phyloP scores from a whole-genome alignment of 2,888 invertebrate genomes.

The Pandemis corylana region DNA sequence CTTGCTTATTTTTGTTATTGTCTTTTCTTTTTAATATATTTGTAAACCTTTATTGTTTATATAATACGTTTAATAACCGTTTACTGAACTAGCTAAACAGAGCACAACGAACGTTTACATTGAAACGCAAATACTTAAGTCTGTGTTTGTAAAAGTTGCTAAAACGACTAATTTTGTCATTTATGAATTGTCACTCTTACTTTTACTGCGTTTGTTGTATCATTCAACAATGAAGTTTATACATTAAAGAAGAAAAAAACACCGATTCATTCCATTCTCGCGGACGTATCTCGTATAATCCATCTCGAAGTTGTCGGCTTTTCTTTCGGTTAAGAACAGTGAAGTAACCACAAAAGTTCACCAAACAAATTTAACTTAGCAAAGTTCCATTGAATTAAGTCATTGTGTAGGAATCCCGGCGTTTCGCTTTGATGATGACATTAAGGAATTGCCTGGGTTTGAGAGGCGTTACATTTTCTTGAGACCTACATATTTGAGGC shows the following conservation, averaged over 20 bases:
- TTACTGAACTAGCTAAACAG: not conserved
- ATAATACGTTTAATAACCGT: too few species aligned
- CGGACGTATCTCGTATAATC: constrained; percentile 21
- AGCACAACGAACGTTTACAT: not conserved
- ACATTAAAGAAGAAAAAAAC: constrained; percentile 1
- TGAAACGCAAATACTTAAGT: not conserved
- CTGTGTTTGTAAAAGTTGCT: not conserved
- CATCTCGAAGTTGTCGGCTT: constrained; percentile 28
- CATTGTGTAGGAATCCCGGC: constrained; percentile 55
- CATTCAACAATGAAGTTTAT: not conserved
- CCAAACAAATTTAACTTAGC: constrained; percentile 56
- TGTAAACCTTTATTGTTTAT: not conserved
- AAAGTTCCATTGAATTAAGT: constrained; percentile 57
- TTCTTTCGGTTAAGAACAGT: constrained; percentile 28
- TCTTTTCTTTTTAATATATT: not conserved
- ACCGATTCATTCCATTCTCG: not conserved
- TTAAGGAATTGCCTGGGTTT: constrained; percentile 48
- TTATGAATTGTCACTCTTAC: not conserved
- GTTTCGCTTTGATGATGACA: constrained; percentile 49
- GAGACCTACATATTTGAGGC: constrained; percentile 7
- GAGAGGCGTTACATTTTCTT: constrained; percentile 44
- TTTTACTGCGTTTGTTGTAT: not conserved
- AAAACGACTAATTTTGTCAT: not conserved
- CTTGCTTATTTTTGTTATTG: not conserved
- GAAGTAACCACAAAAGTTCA: constrained; percentile 36